Conservation (phyloP, 2,888 invertebrate genomes). For the Andrena dorsata region DNA sequence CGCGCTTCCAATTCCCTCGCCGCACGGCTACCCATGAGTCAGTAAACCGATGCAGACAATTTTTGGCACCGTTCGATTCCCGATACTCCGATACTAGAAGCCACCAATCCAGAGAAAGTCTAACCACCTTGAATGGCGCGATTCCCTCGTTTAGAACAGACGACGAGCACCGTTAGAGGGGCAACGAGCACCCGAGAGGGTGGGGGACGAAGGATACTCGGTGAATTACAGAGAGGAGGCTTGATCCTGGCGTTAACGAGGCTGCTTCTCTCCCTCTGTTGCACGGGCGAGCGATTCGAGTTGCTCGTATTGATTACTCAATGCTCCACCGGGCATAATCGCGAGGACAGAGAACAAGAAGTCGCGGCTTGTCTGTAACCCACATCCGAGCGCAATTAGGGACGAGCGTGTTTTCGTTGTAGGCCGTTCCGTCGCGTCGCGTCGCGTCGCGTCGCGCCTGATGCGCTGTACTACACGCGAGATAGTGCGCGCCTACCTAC, state of each 20-base stretch:
- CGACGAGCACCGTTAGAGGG: neutral
- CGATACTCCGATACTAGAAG: neutral
- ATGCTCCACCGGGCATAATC: conserved; percentile 50
- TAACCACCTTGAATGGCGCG: conserved; percentile 35
- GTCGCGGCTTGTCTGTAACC: conserved; percentile 58
- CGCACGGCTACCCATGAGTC: conserved; percentile 63
- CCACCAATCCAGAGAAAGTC: conserved; percentile 8
- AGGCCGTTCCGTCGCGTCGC: conserved; percentile 1
- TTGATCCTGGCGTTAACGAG: conserved; percentile 53
- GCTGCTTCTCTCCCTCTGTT: conserved; percentile 7
- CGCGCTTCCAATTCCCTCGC: conserved; percentile 51
- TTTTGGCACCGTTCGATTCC: conserved; percentile 52
- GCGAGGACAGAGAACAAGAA: conserved; percentile 54
- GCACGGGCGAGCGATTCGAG: conserved; percentile 26
- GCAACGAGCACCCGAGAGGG: conserved; percentile 15
- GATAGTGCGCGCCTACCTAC: neutral
- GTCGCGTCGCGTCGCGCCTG: conserved; percentile 21
- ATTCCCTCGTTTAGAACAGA: neutral
- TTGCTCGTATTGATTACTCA: conserved; percentile 61
- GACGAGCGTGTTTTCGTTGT: conserved; percentile 60
- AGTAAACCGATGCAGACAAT: conserved; percentile 63
- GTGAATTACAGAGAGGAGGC: conserved; percentile 26
- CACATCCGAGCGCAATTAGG: conserved; percentile 70
- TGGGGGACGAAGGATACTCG: conserved; percentile 23
- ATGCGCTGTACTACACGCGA: conserved; percentile 22